These are phyloP conservation scores for Heloderma charlesbogerti DNA, from an alignment of 2,113 vertebrate genomes.

Conservation along the genomic window DNA sequence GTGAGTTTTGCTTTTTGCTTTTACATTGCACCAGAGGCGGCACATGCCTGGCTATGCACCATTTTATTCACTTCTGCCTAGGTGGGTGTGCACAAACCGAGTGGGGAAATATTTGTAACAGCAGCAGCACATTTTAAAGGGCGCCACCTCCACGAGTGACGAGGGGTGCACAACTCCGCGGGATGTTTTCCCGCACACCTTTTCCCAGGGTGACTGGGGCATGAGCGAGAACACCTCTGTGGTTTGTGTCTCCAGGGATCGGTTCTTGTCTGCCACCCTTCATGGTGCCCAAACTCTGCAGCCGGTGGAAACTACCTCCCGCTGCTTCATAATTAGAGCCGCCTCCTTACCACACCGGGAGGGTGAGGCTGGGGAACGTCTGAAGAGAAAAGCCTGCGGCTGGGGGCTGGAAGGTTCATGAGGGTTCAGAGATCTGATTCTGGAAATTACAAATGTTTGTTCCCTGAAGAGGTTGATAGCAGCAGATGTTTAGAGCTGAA, in stretches of 20 bases:
- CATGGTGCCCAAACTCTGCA: background rate
- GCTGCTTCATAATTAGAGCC: no score
- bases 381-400: background rate
- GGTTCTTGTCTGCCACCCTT: background rate
- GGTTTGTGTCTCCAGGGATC: background rate
- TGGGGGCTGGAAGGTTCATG: background rate
- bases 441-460: background rate
- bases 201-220: no score
- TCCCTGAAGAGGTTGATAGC: background rate
- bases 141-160: no score
- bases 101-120: no score
- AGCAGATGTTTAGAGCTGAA: background rate
- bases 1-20: background rate
- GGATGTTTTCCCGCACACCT: no score
- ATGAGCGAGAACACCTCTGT: no score
- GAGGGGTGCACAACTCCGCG: no score
- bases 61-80: background rate
- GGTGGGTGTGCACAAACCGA: background rate
- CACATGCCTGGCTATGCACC: background rate
- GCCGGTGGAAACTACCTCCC: background rate
- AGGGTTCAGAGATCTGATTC: background rate
- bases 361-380: background rate
- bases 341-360: no score
- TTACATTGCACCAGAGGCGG: background rate
- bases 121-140: no score